phyloP scores from a whole-genome alignment of 1,140 invertebrate species.

The Scaptomyza graminum region DNA sequence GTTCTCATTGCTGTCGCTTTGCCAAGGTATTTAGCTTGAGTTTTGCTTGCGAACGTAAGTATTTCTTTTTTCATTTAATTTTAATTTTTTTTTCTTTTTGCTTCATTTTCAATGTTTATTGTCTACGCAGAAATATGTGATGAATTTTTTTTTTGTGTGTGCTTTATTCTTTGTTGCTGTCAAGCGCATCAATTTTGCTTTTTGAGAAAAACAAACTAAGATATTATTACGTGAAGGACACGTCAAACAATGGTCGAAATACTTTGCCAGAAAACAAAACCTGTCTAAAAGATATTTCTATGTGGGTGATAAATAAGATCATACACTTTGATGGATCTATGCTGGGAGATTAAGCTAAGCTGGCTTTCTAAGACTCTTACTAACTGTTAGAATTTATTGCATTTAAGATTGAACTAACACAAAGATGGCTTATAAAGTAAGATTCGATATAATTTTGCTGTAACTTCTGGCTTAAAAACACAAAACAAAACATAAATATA shows the following conservation, averaged over 20 bases:
- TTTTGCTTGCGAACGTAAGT: constrained; percentile 69
- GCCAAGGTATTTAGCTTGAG: constrained; percentile 73
- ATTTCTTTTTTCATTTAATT: constrained; percentile 77
- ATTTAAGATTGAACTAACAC: too few species aligned
- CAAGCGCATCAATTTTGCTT: constrained; percentile 62
- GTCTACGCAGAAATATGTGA: constrained; percentile 70
- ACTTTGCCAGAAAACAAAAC: constrained; percentile 27
- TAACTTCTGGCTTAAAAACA: too few species aligned
- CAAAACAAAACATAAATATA: too few species aligned
- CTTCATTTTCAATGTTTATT: constrained; percentile 71
- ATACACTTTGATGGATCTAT: neutral
- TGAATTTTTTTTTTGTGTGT: constrained; percentile 37
- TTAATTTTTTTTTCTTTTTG: constrained; percentile 57
- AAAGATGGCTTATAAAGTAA: too few species aligned
- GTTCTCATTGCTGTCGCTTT: constrained; percentile 73
- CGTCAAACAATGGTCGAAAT: constrained; percentile 54
- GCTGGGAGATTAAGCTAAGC: neutral
- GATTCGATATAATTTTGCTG: too few species aligned
- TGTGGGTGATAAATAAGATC: constrained; percentile 66
- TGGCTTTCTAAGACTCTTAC: neutral
- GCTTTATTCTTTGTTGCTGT: constrained; percentile 52
- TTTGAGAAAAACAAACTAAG: constrained; percentile 47
- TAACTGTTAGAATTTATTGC: too few species aligned
- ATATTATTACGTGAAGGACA: constrained; percentile 71
- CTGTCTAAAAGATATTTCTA: constrained; percentile 29